Percentiles rank a stretch among this genome's conserved stretches.
These are phyloP conservation scores for Rhea pennata DNA, from an alignment of 2,113 vertebrate genomes.

Conservation along the genomic window DNA sequence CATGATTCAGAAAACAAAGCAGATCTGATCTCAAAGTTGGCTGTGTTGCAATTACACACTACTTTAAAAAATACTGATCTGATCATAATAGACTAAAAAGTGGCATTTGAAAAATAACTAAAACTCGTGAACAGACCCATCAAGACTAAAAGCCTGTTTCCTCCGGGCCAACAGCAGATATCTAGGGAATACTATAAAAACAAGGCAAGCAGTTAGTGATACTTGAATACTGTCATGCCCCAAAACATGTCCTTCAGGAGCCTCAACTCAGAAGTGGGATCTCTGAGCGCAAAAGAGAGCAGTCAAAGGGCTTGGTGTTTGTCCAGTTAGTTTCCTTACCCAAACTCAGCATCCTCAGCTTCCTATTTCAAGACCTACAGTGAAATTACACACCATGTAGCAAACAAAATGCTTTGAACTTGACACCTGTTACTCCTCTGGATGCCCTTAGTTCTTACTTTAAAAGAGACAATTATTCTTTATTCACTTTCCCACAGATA, in stretches of 20 bases:
- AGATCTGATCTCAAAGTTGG: neutral
- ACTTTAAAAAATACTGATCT: neutral
- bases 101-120: neutral
- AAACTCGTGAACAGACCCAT: neutral
- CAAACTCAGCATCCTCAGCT: neutral
- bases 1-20: neutral
- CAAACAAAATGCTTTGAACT: rapidly evolving
- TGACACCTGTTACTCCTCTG: rapidly evolving
- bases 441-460: neutral
- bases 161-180: neutral
- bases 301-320: neutral
- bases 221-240: rapidly evolving
- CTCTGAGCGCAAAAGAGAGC: neutral
- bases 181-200: neutral
- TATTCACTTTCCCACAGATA: neutral
- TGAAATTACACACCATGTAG: rapidly evolving
- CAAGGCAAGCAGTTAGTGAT: neutral
- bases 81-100: neutral
- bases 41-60: neutral
- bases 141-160: neutral
- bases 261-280: neutral
- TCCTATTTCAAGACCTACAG: neutral
- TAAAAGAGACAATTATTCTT: neutral
- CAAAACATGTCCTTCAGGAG: neutral
- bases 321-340: neutral